Evolutionary conservation across 2,888 invertebrate species (phyloP), one percentile per base, ranked within the genome.

Genomic region (Pomacea canaliculata): DNA sequence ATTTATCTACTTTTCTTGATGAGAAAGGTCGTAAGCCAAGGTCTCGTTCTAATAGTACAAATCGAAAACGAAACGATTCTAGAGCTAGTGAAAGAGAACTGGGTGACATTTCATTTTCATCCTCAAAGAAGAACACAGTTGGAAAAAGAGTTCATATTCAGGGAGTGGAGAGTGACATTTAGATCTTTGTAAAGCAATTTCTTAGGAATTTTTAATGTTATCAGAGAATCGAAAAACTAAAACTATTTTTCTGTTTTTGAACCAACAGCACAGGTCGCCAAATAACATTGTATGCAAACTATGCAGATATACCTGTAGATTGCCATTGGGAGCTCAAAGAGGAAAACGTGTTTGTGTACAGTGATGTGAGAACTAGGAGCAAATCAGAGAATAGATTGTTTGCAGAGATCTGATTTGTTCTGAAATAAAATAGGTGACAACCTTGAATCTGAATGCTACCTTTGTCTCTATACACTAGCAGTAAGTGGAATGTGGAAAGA

Each of bases 61-160:
- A 71, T 7, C 51, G 78, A 10, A 27, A 66, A 7, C 76, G 78
- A 18, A 78, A 71, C 69, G 78, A 78, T 59, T 76, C 76, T 27
- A 78, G 48, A 69, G 46, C 77, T 18, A 79, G 79, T 71, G 80
- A 80, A 59, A 63, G 10, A 23, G 71, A 76, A 4, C 13, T 75
- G 10, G 75, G 78, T 66, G 78, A 76, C 60, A 76, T 78, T 46
- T 78, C 80, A 7, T 68, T 75, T 46, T 62, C 72, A 13, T 76
- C 76, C 18, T 78, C 80, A 13, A 73, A 78, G 16, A 78, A 76
- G 77, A 80, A 78, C 68, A 76, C 80, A 10, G 77, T 76, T 9
- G 80, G 80, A 5, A 74, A 76, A 46, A 76, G 78, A 66, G 80
- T 80, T 23, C 80, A 80, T 48, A 80, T 80, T 66, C 76, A 78